These are phyloP conservation scores for Lytechinus pictus DNA, from an alignment of 35 echinoderm and acorn worm species.

Conservation along the genomic window DNA sequence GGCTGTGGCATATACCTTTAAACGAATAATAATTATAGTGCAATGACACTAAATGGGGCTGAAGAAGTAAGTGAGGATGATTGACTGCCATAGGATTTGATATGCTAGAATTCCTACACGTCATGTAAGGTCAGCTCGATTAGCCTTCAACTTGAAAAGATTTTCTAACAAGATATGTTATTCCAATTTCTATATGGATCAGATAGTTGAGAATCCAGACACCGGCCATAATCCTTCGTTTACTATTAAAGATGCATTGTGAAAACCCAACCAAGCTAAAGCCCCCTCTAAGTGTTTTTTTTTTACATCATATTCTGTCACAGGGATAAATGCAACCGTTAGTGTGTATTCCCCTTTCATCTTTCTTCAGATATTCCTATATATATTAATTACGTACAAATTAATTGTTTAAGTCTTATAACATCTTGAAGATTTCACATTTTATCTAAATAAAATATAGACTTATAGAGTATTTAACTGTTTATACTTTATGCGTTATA, in stretches of 20 bases:
- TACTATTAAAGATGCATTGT: neutral
- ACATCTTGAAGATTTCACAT: too few species aligned
- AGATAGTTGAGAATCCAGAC: constrained; percentile 3
- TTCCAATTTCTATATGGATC: neutral
- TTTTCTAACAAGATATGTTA: neutral
- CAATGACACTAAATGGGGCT: neutral
- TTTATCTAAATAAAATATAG: too few species aligned
- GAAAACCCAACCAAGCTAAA: neutral
- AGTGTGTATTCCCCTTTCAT: too few species aligned
- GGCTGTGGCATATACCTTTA: too few species aligned
- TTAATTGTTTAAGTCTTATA: too few species aligned
- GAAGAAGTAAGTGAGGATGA: neutral
- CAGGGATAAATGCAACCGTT: too few species aligned
- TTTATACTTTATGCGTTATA: too few species aligned
- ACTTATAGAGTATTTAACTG: too few species aligned
- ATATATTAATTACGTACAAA: too few species aligned
- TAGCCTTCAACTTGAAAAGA: constrained; percentile 8
- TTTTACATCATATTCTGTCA: too few species aligned
- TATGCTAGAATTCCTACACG: neutral
- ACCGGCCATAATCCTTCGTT: neutral
- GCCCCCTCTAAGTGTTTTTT: neutral
- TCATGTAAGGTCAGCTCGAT: neutral
- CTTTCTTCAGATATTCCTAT: too few species aligned
- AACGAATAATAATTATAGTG: neutral
- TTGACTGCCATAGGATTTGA: neutral